Evolutionary conservation across 2,888 invertebrate genomes (phyloP).

Genomic region (Orthosia cruda): DNA sequence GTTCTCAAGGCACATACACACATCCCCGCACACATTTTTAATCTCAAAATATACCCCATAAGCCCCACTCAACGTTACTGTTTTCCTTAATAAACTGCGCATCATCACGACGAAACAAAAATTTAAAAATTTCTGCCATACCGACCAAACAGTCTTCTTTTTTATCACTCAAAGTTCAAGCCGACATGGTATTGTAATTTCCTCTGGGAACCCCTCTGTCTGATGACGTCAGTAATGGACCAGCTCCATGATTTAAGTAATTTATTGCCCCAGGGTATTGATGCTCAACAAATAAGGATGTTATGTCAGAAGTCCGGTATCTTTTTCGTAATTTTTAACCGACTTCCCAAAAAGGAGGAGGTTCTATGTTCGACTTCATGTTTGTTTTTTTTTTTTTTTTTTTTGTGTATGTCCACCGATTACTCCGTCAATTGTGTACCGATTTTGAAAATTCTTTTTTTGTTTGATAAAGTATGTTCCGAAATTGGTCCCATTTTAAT

Average conservation of each 20-base stretch:
- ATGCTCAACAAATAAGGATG: conserved; percentile 34
- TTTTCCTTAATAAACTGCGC: background rate
- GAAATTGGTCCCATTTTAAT: too few species aligned
- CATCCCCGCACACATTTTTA: background rate
- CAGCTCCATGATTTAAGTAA: conserved; percentile 62
- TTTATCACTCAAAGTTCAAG: conserved; percentile 66
- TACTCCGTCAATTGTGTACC: too few species aligned
- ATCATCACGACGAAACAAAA: conserved; percentile 10
- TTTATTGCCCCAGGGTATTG: conserved; percentile 57
- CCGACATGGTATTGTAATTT: conserved; percentile 68
- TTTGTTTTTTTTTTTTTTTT: too few species aligned
- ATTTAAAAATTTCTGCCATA: conserved; percentile 1
- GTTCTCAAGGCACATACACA: background rate
- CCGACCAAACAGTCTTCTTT: conserved; percentile 44
- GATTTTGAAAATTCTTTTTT: too few species aligned
- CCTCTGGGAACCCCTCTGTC: conserved; percentile 62
- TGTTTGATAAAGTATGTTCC: too few species aligned
- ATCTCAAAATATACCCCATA: background rate
- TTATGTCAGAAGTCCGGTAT: conserved; percentile 1
- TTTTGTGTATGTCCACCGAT: too few species aligned
- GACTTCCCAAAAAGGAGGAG: too few species aligned
- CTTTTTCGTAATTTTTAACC: conserved; percentile 3
- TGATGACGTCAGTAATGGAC: conserved; percentile 64
- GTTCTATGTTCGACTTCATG: too few species aligned
- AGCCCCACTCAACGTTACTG: conserved; percentile 6